Conservation (phyloP, 2,113 vertebrate genomes). For the Holacanthus passer region DNA sequence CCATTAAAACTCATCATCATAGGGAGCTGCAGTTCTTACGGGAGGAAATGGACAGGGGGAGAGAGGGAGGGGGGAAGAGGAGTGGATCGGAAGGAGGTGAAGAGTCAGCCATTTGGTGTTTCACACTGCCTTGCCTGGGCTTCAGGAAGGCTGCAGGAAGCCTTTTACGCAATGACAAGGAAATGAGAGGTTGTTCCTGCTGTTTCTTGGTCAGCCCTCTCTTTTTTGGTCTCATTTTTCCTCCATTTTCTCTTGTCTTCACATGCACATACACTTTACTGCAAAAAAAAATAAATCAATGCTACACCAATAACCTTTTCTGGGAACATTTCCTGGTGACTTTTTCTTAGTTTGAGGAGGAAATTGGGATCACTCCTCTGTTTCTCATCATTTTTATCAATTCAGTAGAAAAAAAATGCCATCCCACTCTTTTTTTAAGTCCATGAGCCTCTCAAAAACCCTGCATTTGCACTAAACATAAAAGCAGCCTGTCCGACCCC, state of each 20-base stretch:
- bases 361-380: background rate
- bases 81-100: conserved; percentile 30
- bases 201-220: background rate
- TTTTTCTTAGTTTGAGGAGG: background rate
- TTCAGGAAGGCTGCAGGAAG: conserved; percentile 17
- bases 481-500: no score
- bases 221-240: background rate
- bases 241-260: background rate
- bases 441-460: no score
- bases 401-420: background rate
- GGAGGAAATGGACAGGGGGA: conserved; percentile 28
- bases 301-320: background rate
- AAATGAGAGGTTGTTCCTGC: conserved; percentile 50
- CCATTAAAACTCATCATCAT: conserved; percentile 68
- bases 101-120: conserved; percentile 45
- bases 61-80: conserved; percentile 30
- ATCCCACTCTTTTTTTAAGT: no score
- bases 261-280: background rate
- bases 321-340: background rate
- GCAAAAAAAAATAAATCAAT: conserved; percentile 5
- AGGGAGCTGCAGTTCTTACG: conserved; percentile 33
- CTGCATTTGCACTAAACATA: no score
- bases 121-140: background rate
- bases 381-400: background rate
- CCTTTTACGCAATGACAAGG: conserved; percentile 48